Percentiles rank a stretch among this genome's conserved stretches.
Conservation (phyloP, 2,113 vertebrate genomes). For the Smithornis capensis region DNA sequence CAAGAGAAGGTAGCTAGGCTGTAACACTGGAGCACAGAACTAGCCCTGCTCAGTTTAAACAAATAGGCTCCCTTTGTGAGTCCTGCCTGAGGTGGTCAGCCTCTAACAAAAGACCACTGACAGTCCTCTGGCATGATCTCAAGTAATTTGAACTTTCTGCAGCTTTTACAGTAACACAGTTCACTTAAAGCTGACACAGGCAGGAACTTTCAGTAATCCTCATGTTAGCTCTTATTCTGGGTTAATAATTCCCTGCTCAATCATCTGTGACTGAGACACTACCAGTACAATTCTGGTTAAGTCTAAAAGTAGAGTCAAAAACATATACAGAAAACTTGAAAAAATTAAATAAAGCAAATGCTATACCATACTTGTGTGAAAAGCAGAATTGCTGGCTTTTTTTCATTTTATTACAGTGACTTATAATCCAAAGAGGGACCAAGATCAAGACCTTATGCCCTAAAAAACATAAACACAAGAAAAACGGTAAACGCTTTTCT, state of each 20-base stretch:
- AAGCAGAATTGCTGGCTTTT: background rate
- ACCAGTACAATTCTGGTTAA: background rate
- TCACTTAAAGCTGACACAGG: constrained; percentile 56
- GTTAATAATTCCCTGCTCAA: constrained; percentile 60
- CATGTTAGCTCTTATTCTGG: constrained; percentile 43
- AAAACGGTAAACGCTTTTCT: background rate
- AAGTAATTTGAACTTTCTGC: constrained; percentile 55
- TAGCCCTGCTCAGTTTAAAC: constrained; percentile 13
- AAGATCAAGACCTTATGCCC: background rate
- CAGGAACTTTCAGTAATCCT: constrained; percentile 64
- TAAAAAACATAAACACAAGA: background rate
- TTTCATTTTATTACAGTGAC: background rate
- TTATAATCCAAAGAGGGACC: background rate
- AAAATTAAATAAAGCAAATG: background rate
- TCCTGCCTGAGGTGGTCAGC: constrained; percentile 44
- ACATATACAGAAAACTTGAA: background rate
- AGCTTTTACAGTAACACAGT: constrained; percentile 44
- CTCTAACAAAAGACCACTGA: constrained; percentile 58
- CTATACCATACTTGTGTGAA: background rate
- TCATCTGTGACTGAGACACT: background rate
- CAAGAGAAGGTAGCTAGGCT: constrained; percentile 1
- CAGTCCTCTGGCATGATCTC: constrained; percentile 49
- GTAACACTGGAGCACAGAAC: background rate
- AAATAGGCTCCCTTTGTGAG: constrained; percentile 44
- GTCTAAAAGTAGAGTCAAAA: background rate